phyloP scores from a whole-genome alignment of 2,888 invertebrate genomes.

The Frankliniella intonsa region DNA sequence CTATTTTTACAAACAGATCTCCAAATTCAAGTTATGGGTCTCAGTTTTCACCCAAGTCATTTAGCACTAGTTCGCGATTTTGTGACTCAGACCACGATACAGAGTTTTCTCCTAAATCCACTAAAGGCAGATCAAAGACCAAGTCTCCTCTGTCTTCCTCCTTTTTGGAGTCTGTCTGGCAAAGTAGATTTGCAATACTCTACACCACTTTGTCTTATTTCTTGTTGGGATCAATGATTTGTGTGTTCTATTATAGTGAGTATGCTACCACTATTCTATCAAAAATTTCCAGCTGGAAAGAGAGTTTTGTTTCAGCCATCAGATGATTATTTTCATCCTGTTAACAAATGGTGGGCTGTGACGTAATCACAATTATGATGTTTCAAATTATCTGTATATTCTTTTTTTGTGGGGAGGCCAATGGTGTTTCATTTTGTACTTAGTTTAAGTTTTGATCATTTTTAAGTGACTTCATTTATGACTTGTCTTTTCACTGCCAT shows the following conservation, averaged over 20 bases:
- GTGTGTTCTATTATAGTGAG: not conserved
- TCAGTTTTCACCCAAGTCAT: not conserved
- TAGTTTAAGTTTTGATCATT: not conserved
- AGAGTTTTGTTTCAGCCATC: not conserved
- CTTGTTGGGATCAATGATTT: not conserved
- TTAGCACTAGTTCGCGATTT: not conserved
- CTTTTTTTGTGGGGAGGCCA: no score
- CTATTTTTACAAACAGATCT: not conserved
- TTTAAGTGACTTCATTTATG: not conserved
- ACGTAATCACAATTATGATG: no score
- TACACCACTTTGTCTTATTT: not conserved
- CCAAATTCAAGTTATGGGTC: not conserved
- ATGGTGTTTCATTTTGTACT: no score
- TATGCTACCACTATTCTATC: not conserved
- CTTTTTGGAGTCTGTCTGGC: not conserved
- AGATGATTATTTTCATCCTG: not conserved
- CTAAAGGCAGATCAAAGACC: not conserved
- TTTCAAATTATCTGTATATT: no score
- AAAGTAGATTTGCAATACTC: slow-evolving; percentile 12
- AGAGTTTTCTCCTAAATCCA: not conserved
- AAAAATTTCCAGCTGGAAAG: not conserved
- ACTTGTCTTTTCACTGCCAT: not conserved
- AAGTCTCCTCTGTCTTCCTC: not conserved
- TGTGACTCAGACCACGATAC: not conserved
- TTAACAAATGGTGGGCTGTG: no score